phyloP scores from a whole-genome alignment of 2,797 vertebrate genomes.

The Eurystomus glaucurus region DNA sequence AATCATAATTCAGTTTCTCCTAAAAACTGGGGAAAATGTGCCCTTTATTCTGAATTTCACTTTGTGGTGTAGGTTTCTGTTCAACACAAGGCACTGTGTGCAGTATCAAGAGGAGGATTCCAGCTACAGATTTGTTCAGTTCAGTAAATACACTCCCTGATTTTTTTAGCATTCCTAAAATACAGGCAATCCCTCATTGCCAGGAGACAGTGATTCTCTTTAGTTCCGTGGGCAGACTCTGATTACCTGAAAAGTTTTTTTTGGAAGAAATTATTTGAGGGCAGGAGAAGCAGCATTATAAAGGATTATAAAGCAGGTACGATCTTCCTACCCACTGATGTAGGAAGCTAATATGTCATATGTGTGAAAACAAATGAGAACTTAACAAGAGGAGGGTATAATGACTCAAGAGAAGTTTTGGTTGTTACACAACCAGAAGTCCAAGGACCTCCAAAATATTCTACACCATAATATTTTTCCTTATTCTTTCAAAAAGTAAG shows the following conservation, averaged over 20 bases:
- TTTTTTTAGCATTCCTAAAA: slow-evolving; percentile 47
- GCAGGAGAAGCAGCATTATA: slow-evolving; percentile 35
- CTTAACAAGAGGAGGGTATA: slow-evolving; percentile 14
- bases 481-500: neutral
- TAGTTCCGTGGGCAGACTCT: slow-evolving; percentile 32
- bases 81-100: neutral
- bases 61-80: neutral
- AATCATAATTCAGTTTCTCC: neutral
- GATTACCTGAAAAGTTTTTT: slow-evolving; percentile 43
- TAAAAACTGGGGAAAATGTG: neutral
- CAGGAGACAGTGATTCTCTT: slow-evolving; percentile 47
- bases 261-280: slow-evolving; percentile 27
- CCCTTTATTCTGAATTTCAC: neutral
- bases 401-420: slow-evolving; percentile 42
- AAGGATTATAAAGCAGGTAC: slow-evolving; percentile 35
- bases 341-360: slow-evolving; percentile 53
- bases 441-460: slow-evolving; percentile 26
- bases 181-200: slow-evolving; percentile 52
- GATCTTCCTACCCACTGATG: slow-evolving; percentile 42
- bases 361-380: slow-evolving; percentile 71
- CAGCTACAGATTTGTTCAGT: neutral
- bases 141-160: slow-evolving; percentile 23
- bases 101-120: slow-evolving; percentile 15
- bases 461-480: neutral
- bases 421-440: slow-evolving; percentile 40